Percentiles rank a stretch among this genome's conserved stretches.
These are phyloP conservation scores for Amazona vittata DNA, from an alignment of 2,113 vertebrate species.

Conservation along the genomic window DNA sequence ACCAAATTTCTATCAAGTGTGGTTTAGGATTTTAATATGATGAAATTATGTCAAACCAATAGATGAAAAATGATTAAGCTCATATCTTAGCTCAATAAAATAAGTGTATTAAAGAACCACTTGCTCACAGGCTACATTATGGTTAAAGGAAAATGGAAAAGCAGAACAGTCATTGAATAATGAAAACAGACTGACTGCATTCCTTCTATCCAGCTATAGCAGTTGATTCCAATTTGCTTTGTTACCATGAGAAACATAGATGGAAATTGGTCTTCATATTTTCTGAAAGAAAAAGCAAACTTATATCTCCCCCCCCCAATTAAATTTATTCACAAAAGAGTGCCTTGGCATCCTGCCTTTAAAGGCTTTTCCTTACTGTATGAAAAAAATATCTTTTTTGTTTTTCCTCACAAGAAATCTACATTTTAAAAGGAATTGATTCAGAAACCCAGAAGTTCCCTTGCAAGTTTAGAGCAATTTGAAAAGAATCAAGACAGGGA, in stretches of 20 bases:
- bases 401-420: background rate
- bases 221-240: background rate
- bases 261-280: background rate
- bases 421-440: background rate
- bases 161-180: background rate
- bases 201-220: background rate
- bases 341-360: background rate
- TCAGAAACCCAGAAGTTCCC: background rate
- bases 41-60: background rate
- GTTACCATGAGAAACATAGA: background rate
- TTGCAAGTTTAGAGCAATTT: background rate
- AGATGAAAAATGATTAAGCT: background rate
- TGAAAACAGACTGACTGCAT: background rate
- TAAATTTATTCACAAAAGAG: background rate
- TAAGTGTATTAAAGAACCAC: background rate
- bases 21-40: background rate
- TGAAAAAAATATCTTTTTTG: background rate
- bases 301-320: fast-evolving
- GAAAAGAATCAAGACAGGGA: background rate
- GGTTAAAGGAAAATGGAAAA: background rate
- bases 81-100: background rate
- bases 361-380: background rate
- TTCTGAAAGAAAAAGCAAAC: background rate
- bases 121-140: background rate
- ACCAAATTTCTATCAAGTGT: background rate